Conservation (phyloP, 1,140 invertebrate genomes). For the Alviniconcha marisindica region DNA sequence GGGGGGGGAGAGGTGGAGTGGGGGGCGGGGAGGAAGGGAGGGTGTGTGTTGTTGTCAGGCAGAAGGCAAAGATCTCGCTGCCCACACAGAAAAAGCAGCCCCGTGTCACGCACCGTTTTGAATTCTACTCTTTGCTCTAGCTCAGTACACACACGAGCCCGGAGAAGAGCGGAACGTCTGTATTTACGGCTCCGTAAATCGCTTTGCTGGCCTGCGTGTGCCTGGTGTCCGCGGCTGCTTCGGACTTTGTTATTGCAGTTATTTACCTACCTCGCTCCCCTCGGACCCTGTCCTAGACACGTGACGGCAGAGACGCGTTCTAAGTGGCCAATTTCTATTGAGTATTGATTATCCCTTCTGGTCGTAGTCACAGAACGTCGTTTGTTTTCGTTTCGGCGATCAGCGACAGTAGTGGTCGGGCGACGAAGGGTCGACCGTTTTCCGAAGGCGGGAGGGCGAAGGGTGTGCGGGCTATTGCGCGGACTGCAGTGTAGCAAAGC, state of each 20-base stretch:
- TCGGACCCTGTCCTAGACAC: not conserved
- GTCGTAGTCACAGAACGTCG: not conserved
- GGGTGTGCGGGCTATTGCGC: not conserved
- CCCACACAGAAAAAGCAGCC: not conserved
- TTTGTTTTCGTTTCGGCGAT: no score
- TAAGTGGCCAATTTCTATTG: conserved; percentile 37
- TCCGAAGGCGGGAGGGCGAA: not conserved
- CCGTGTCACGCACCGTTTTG: not conserved
- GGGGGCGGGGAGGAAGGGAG: not conserved
- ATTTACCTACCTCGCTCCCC: not conserved
- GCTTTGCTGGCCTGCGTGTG: not conserved
- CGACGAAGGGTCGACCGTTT: no score
- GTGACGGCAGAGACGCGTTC: conserved; percentile 26
- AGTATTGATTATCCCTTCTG: conserved; percentile 34
- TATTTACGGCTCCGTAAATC: conserved; percentile 39
- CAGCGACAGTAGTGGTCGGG: no score
- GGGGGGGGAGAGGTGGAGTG: not conserved
- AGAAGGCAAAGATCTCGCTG: not conserved
- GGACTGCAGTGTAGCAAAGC: not conserved
- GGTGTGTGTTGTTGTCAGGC: conserved; percentile 27
- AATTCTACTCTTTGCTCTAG: not conserved
- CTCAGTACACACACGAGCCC: not conserved
- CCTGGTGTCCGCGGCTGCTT: not conserved
- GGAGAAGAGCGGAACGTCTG: not conserved
- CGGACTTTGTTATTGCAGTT: not conserved